Evolutionary conservation across 2,888 invertebrate genomes (phyloP), one percentile per base, ranked within the genome.

Genomic region (Teleiodes luculella): DNA sequence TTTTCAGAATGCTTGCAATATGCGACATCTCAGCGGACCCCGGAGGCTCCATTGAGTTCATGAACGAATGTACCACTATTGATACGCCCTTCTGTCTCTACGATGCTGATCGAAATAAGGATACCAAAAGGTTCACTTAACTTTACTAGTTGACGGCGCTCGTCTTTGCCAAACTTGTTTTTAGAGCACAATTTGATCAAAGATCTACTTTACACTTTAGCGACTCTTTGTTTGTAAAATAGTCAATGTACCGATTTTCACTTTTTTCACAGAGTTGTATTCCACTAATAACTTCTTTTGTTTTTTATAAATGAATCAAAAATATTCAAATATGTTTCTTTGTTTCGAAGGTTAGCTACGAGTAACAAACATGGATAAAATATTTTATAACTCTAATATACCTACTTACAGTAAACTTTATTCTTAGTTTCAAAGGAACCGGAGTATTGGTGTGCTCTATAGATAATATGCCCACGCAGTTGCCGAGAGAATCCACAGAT

Each of bases 11-110:
- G 93, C 87, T 99, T 59, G 96, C 94, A 3, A 97, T 99, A 70
- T 99, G 99, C 79, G 99, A 99, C 78, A 99, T 99, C 70, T 98
- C 98, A 0, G 99, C 99, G 0, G 99, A 99, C 86, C 99, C 99
- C 0, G 98, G 99, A 0, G 98, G 98, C 53, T 97, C 97, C 36
- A 98, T 99, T 55, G 99, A 99, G 76, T 99, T 99, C 77, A 99
- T 99, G 99, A 97, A 98, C 71, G 99, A 99, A 76, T 99, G 99
- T 78, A 99, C 99, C 0, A 99, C 99, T 0, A 99, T 99, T 57
- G 99, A 99, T 76, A 98, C 97, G 2, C 99, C 99, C 0, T 99
- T 99, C 86, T 98, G 98, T 76, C 92, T 99, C n/a, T 99, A 99
- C 76, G 99, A 99, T 76, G 99, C 99, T 5, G 98, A 99, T 78